Conservation (phyloP, 2,113 vertebrate species). For the Bufo bufo region DNA sequence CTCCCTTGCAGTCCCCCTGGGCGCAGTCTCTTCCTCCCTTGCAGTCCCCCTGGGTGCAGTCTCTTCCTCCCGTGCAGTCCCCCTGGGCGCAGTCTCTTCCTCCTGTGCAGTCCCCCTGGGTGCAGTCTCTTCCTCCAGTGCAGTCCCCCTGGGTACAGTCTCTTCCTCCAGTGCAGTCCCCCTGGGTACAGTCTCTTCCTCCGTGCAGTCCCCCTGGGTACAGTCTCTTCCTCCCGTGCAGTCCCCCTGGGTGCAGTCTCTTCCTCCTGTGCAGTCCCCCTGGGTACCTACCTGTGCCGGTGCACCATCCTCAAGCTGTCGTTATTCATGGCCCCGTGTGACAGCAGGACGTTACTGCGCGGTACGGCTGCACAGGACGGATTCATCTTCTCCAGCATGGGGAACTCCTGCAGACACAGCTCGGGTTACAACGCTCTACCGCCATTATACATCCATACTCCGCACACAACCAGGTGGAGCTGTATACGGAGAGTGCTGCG, state of each 20-base stretch:
- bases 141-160: too few species aligned
- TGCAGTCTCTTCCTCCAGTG: too few species aligned
- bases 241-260: not conserved
- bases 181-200: not conserved
- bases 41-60: not conserved
- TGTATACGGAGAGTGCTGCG: too few species aligned
- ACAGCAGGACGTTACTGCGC: constrained; percentile 81
- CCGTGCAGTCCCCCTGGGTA: not conserved
- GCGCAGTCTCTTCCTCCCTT: not conserved
- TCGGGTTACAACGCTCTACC: not conserved
- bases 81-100: not conserved
- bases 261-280: not conserved
- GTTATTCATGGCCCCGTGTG: constrained; percentile 84
- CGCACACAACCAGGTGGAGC: too few species aligned
- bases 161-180: too few species aligned
- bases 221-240: not conserved
- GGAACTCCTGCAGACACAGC: constrained; percentile 77
- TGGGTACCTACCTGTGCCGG: constrained; percentile 73
- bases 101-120: not conserved
- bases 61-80: not conserved
- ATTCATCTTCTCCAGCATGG: constrained; percentile 87
- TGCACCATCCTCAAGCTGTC: constrained; percentile 89
- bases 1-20: too few species aligned
- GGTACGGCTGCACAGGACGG: constrained; percentile 84
- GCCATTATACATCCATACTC: too few species aligned